Base-by-base conservation (phyloP, 2,113 vertebrate species). In the Phocoena phocoena region DNA sequence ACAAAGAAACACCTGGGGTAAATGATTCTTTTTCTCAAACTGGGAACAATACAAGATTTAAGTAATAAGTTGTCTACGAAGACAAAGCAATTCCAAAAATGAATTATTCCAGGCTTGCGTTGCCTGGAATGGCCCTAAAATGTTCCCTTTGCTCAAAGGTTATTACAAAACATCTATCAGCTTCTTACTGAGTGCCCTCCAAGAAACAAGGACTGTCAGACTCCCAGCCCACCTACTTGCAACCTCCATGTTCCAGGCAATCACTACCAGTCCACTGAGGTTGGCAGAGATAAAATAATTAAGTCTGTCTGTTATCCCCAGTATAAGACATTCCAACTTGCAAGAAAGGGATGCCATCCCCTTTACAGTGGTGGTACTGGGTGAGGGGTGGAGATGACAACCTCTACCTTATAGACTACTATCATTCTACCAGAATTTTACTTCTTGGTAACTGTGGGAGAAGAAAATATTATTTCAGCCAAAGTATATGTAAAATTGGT, bases 101-200 rank as follows among this genome's bases (percentile, higher is more conserved):
- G 86, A 98, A 88, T 90, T 85, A 94, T 80, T 68, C 67, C 31
- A 70, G 23, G 50, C 44, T 97, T 71, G 65, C 28, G 21, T 92
- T 89, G 95, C 89, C 55, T 95, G 65, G 28, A 83, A 63, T 71
- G 47, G 36, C 63, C 74, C 79, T 60, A 83, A 97, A 97, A 83
- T 83, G 67, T 74, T 94, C 47, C 62, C 67, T 13, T 90, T 94
- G 91, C 41, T 55, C 55, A 76, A 47, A 44, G 41, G 68, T 93
- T 96, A 97, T 97, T 88, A 93, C 3, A 85, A 33, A 68, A 58
- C 79, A 79, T 98, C 92, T 85, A 83, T 96, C 81, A 97, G 88
- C 47, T 62, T 41, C 73, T 80, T 58, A 38, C 33, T 53, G 74
- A 60, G 41, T 50, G 28, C 50, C n/a, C 25, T 68, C 31, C 5